These are phyloP conservation scores for Lamprologus sp. DNA, from an alignment of 2,113 vertebrate genomes.

Conservation along the genomic window DNA sequence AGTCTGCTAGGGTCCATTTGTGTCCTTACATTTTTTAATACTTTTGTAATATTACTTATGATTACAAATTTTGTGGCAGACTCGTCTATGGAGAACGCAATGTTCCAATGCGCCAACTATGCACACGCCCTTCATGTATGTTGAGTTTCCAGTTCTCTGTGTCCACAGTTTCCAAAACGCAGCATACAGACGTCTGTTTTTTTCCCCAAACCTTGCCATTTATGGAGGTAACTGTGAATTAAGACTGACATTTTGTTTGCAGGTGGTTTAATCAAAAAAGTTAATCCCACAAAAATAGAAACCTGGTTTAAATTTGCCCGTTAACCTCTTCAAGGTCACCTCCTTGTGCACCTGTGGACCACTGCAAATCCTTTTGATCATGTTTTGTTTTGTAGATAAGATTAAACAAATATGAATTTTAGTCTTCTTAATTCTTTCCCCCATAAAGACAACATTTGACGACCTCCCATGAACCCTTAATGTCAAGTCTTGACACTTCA, in stretches of 20 bases:
- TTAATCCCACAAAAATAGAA: not conserved
- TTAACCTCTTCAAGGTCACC: not conserved
- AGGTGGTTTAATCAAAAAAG: not conserved
- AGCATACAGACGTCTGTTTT: accelerated
- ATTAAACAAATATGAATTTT: not conserved
- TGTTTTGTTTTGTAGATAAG: not conserved
- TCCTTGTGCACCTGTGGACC: not conserved
- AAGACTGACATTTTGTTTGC: not conserved
- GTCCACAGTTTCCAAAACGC: not conserved
- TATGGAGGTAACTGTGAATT: not conserved
- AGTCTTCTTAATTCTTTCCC: not conserved
- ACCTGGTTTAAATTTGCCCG: not conserved
- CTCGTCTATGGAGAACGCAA: not conserved
- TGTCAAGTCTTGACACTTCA: not conserved
- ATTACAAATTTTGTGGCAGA: not conserved
- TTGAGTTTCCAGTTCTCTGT: not conserved
- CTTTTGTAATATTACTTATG: not conserved
- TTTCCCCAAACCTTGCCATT: accelerated
- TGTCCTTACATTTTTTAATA: not conserved
- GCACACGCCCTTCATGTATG: not conserved
- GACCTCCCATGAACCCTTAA: not conserved
- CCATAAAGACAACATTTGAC: not conserved
- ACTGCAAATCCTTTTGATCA: not conserved
- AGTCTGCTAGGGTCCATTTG: not conserved
- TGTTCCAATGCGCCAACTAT: not conserved